Percentiles rank a stretch among this genome's conserved stretches.
Evolutionary conservation across 2,888 invertebrate genomes (phyloP).

Genomic region (Hirtodrosophila duncani): DNA sequence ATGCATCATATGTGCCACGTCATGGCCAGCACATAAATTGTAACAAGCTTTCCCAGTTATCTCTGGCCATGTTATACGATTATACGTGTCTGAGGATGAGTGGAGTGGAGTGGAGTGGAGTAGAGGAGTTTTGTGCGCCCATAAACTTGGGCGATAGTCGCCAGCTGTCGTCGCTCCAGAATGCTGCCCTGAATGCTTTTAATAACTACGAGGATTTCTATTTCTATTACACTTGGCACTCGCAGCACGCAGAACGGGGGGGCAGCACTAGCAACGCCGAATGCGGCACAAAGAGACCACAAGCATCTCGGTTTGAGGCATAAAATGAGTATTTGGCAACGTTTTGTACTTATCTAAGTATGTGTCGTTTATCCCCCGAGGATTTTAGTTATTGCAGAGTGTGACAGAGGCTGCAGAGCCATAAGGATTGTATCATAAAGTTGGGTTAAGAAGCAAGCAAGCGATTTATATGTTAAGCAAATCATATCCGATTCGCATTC

Average conservation of each 20-base stretch:
- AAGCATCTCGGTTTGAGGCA: too few relatives aligned
- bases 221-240: constrained; percentile 67
- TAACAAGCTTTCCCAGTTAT: constrained; percentile 42
- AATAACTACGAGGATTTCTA: too few relatives aligned
- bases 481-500: too few relatives aligned
- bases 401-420: too few relatives aligned
- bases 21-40: constrained; percentile 53
- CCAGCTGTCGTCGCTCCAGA: constrained; percentile 64
- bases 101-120: neutral
- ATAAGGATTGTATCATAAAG: constrained; percentile 1
- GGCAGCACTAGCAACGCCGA: too few relatives aligned
- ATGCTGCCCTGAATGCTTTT: constrained; percentile 42
- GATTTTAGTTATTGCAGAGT: neutral
- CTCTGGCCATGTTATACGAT: constrained; percentile 12
- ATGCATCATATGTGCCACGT: constrained; percentile 51
- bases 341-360: constrained; percentile 58
- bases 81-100: constrained; percentile 11
- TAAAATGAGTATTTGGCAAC: constrained; percentile 57
- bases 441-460: neutral
- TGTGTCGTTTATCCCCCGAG: constrained; percentile 23
- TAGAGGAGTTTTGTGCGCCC: neutral
- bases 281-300: too few relatives aligned
- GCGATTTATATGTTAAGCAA: too few relatives aligned
- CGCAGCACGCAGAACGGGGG: constrained; percentile 44
- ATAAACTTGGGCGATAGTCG: constrained; percentile 14